Evolutionary conservation across 2,888 invertebrate species (phyloP).

Genomic region (Danaus chrysippus): DNA sequence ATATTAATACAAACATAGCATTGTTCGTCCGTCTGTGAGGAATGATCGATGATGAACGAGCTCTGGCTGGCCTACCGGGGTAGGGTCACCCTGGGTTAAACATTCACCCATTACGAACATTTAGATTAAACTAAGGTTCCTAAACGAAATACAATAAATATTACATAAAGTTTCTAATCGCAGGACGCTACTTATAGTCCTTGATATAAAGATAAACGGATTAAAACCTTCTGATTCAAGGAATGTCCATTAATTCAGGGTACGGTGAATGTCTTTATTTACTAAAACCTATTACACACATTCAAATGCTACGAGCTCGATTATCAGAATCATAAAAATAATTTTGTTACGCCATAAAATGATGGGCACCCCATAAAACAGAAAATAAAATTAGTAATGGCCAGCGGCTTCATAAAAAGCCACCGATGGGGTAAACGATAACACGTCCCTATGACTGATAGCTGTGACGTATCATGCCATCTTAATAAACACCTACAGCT

Average conservation of each 20-base stretch:
- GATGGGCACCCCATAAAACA: slow-evolving; percentile 29
- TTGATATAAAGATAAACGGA: not conserved
- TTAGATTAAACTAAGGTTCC: no score
- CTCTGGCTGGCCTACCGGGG: not conserved
- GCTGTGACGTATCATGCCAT: slow-evolving; percentile 30
- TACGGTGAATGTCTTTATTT: not conserved
- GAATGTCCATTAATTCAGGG: not conserved
- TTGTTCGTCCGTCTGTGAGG: slow-evolving; percentile 29
- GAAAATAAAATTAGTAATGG: slow-evolving; percentile 14
- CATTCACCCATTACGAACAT: not conserved
- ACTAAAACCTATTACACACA: not conserved
- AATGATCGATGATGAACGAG: slow-evolving; percentile 39
- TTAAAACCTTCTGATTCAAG: not conserved
- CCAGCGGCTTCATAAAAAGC: slow-evolving; percentile 30
- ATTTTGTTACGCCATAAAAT: slow-evolving; percentile 23
- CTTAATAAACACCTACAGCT: slow-evolving; percentile 35
- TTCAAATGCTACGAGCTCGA: slow-evolving; percentile 15
- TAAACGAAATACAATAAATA: no score
- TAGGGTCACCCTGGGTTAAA: slow-evolving; percentile 1
- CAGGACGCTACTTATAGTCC: no score
- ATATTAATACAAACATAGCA: slow-evolving; percentile 24
- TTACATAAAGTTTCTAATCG: no score
- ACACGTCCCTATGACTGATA: slow-evolving; percentile 29
- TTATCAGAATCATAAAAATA: slow-evolving; percentile 27
- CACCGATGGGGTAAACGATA: slow-evolving; percentile 34